Base-by-base conservation (phyloP, 2,113 vertebrate genomes). In the Grammomys dolichurus region DNA sequence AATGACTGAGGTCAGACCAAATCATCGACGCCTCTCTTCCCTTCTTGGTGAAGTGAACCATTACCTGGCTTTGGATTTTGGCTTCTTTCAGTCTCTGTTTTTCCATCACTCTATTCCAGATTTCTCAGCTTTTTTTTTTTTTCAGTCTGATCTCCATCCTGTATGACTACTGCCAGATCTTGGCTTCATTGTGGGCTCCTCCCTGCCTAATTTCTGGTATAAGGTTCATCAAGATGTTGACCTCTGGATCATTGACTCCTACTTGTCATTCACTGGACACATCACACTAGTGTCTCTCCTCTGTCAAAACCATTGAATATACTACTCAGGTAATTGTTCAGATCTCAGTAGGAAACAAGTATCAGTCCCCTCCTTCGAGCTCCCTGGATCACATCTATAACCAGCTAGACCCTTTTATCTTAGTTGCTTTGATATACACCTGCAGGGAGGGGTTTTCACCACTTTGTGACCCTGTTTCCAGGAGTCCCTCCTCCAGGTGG, bases 31-130 rank as follows among this genome's bases (percentile, higher is more conserved):
- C 46, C 31, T 90, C 28, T 90, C 65, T 95, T 93, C 46, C 31
- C 56, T 92, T 65, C 65, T 95, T 95, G 40, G 40, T 92, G 78
- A 89, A 90, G 65, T 90, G 89, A 89, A 92, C 86, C 31, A 0
- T 81, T 87, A 96, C 65, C 81, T 93, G 90, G 67, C 65, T 95
- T 87, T 93, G 90, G 46, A 86, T 80, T 92, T 95, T 92, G 93
- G 73, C 87, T 87, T 90, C 65, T 56, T 88, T 92, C 54, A 48
- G 51, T 80, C 84, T 94, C 91, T 92, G 12, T 56, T 92, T 92
- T 95, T 92, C 78, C 56, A 90, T 43, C 33, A 60, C 26, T 5
- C 40, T 90, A 70, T 40, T 90, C 65, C 70, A 51, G 22, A 90
- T 90, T 93, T 90, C 75, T 90, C 56, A 90, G 67, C 40, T 40